These are phyloP conservation scores for Eciton burchellii DNA, from an alignment of 1,140 invertebrate species.

Conservation along the genomic window DNA sequence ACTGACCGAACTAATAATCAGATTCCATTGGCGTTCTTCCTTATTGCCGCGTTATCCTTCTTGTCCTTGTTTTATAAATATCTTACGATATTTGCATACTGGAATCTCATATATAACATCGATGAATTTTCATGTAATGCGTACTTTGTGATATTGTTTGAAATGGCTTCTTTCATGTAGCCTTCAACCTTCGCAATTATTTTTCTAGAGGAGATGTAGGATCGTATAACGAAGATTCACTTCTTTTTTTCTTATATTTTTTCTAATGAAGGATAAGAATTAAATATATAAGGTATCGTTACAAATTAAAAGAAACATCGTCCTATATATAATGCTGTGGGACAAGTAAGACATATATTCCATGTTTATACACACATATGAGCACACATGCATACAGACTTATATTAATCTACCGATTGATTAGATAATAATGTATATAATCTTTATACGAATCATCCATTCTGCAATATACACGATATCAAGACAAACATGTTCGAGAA, in stretches of 20 bases:
- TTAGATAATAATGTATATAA: constrained; percentile 74
- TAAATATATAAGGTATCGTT: background rate
- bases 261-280: constrained; percentile 12
- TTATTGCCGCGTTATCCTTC: constrained; percentile 68
- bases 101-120: constrained; percentile 12
- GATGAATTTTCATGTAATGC: constrained; percentile 10
- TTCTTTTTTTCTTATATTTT: constrained; percentile 49
- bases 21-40: constrained; percentile 61
- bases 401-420: constrained; percentile 62
- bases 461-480: background rate
- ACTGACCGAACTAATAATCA: constrained; percentile 21
- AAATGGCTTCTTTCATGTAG: constrained; percentile 50
- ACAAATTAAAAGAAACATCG: constrained; percentile 10
- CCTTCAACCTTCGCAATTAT: constrained; percentile 54
- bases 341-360: constrained; percentile 26
- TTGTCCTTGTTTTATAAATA: constrained; percentile 34
- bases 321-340: constrained; percentile 5
- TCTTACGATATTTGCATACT: constrained; percentile 6
- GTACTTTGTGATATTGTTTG: constrained; percentile 28
- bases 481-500: background rate
- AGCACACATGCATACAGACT: constrained; percentile 41
- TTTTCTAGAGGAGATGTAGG: constrained; percentile 52
- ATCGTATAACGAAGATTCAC: constrained; percentile 52
- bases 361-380: constrained; percentile 22
- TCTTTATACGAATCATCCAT: constrained; percentile 61